Evolutionary conservation across 2,888 invertebrate genomes (phyloP), one percentile per base, ranked within the genome.

Genomic region (Cristatella mucedo): DNA sequence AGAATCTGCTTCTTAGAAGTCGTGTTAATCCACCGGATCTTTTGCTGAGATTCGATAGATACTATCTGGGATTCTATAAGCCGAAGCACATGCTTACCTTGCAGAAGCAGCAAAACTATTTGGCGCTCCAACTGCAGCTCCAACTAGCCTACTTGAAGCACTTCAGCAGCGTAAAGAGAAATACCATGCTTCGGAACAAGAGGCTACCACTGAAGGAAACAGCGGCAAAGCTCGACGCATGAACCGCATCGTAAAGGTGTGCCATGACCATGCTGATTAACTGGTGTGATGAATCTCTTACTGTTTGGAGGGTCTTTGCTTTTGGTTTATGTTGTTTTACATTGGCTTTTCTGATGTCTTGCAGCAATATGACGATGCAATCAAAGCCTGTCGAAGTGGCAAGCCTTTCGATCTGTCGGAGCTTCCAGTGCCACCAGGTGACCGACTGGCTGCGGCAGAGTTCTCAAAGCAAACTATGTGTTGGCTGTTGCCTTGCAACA

Each of bases 181-280:
- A 56, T 93, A 85, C 62, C 64, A 75, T 63, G 48, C 51, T 69
- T 76, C 56, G 74, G 79, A 62, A 79, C 80, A 65, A 71, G 76
- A 18, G 73, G 61, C 2, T 77, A 81, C 59, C 75, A 47, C 74
- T 40, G 78, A 81, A 52, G 79, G 76, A 2, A 87, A 89, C 60
- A 66, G 76, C 0, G 78, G 85, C 21, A 93, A 91, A 67, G 82
- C 79, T 0, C 73, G 91, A 41, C 73, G 89, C 39, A 80, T 85
- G 73, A 83, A 82, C 0, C 73, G 93, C 36, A 86, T 93, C 50
- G 80, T 84, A 24, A 89, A 89, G 55, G 63, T 63, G 49, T 21
- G 42, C 18, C n/a, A n/a, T n/a, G n/a, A n/a, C n/a, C 9, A 9
- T 9, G 7, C 9, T 26, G n/a, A 7, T 26, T n/a, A 9, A n/a